These are phyloP conservation scores for Coelopa frigida DNA, from an alignment of 1,140 invertebrate genomes.

Conservation along the genomic window DNA sequence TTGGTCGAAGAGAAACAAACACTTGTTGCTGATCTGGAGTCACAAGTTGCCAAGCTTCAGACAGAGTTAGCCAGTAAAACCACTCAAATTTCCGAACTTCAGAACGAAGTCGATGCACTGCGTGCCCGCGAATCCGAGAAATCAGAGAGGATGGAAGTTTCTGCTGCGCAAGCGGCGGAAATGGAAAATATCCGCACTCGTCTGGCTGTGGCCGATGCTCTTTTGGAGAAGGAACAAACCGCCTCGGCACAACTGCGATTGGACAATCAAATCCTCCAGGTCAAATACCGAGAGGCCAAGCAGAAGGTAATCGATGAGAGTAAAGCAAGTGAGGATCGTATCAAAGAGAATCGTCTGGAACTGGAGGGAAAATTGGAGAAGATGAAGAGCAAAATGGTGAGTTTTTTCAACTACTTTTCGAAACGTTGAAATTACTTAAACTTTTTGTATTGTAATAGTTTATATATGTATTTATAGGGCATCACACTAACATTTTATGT, in stretches of 20 bases:
- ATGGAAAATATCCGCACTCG: slow-evolving; percentile 9
- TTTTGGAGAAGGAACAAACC: slow-evolving; percentile 5
- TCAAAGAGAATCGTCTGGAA: slow-evolving; percentile 52
- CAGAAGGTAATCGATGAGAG: slow-evolving; percentile 19
- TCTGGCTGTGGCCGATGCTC: slow-evolving; percentile 1
- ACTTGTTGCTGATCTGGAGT: slow-evolving; percentile 1
- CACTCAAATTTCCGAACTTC: slow-evolving; percentile 6
- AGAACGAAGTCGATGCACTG: slow-evolving; percentile 3
- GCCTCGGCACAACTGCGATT: slow-evolving; percentile 16
- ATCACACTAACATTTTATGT: too few species aligned
- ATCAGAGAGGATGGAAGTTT: too few species aligned
- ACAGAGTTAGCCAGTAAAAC: slow-evolving; percentile 4
- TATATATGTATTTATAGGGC: too few species aligned
- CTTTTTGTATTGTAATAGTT: not conserved
- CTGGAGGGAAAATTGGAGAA: slow-evolving; percentile 59
- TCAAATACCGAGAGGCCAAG: slow-evolving; percentile 32
- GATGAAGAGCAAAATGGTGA: slow-evolving; percentile 64
- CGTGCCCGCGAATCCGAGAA: not conserved
- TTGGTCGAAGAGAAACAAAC: slow-evolving; percentile 5
- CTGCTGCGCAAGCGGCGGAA: slow-evolving; percentile 1
- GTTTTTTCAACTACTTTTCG: slow-evolving; percentile 27
- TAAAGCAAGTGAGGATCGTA: slow-evolving; percentile 24
- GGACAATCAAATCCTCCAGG: slow-evolving; percentile 32
- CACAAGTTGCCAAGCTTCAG: not conserved
- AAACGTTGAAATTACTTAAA: not conserved